Base-by-base conservation (phyloP, 2,797 vertebrate genomes). In the Hephaestus fuliginosus region DNA sequence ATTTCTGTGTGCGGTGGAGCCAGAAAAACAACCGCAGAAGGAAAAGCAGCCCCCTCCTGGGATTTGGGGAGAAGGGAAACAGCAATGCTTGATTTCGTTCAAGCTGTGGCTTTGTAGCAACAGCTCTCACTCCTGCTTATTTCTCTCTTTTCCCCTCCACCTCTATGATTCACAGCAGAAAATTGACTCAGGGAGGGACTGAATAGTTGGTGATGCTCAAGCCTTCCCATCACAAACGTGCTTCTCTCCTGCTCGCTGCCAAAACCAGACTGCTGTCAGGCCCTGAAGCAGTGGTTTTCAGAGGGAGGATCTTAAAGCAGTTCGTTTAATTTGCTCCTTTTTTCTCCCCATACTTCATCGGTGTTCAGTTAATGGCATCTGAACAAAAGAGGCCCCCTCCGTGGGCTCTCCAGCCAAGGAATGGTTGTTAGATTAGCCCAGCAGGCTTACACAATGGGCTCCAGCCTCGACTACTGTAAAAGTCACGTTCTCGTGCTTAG, bases 21-120 rank as follows among this genome's bases (percentile, higher is more conserved):
- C 75, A 77, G 79, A 90, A 90, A 63, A 85, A 85, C 72, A 79
- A 86, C 56, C 48, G 17, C 83, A 82, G 79, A 70, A 80, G 66
- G 79, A 88, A 80, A 86, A 82, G 69, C 60, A 46, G 56, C 20
- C 41, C 46, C 87, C 76, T 88, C 81, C 63, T 43, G 83, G 87
- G 84, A 88, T 73, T 74, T 73, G 30, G 71, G 43, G 22, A 82
- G 68, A 77, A 70, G 65, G 60, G 48, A 88, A 92, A 89, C 58
- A 76, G 62, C 89, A 88, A 91, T 75, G 67, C 84, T 92, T 89
- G 84, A 86, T 89, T 90, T 88, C 20, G 44, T 82, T 92, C 83
- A 85, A 85, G 81, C 82, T 89, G 81, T 68, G 73, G 73, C 76
- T 90, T 90, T 87, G 73, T 76, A 86, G 74, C 80, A 84, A 66